Evolutionary conservation across 2,888 invertebrate species (phyloP).

Genomic region (Germaria angustata): DNA sequence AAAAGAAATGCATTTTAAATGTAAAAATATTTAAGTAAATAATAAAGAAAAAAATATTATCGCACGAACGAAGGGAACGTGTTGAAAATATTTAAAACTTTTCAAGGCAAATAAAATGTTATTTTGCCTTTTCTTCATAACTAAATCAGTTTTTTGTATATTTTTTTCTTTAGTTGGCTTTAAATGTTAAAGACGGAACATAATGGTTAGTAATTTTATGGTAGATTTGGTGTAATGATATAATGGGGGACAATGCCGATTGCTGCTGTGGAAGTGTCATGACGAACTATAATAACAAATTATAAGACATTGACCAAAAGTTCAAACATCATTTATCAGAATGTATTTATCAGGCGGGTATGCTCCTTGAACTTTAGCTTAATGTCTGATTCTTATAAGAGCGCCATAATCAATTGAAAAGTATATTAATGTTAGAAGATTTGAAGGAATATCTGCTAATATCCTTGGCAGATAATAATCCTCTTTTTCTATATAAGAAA

Average conservation of each 20-base stretch:
- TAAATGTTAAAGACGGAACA: background rate
- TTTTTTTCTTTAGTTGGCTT: background rate
- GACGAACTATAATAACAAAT: background rate
- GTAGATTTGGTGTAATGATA: background rate
- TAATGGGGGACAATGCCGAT: background rate
- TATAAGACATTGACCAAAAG: background rate
- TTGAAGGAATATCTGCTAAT: no score
- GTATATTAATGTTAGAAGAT: no score
- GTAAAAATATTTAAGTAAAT: conserved; percentile 23
- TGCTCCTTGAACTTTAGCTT: background rate
- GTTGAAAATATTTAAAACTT: conserved; percentile 13
- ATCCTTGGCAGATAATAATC: no score
- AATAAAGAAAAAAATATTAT: background rate
- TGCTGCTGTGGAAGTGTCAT: background rate
- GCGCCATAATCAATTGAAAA: no score
- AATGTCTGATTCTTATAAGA: background rate
- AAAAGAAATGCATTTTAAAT: conserved; percentile 22
- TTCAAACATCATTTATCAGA: background rate
- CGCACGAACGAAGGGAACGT: conserved; percentile 10
- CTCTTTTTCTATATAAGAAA: no score
- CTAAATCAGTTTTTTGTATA: background rate
- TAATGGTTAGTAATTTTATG: background rate
- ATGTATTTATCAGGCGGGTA: background rate
- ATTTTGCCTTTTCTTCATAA: background rate
- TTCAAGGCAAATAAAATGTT: conserved; percentile 18